phyloP scores from a whole-genome alignment of 2,888 invertebrate genomes.

The Noctua fimbriata region DNA sequence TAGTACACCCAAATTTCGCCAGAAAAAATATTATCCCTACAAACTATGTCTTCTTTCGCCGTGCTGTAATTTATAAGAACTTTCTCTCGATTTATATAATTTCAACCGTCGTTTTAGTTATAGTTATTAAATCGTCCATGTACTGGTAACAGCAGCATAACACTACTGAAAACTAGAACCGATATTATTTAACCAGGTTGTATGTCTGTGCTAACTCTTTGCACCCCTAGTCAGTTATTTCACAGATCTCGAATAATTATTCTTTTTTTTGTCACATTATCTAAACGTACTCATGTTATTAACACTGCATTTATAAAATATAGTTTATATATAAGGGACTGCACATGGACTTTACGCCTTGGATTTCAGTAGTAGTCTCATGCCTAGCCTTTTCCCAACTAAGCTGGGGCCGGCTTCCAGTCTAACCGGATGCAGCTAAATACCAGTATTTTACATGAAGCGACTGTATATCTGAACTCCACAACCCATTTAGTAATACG shows the following conservation, averaged over 20 bases:
- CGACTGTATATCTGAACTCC: too few species aligned
- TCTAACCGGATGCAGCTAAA: background rate
- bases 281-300: constrained; percentile 1
- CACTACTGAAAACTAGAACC: background rate
- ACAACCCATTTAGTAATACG: too few species aligned
- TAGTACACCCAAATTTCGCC: background rate
- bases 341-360: background rate
- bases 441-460: too few species aligned
- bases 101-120: background rate
- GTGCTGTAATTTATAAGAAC: background rate
- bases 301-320: constrained; percentile 3
- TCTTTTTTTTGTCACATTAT: constrained; percentile 7
- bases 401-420: background rate
- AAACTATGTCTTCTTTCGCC: background rate
- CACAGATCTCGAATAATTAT: constrained; percentile 25
- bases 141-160: background rate
- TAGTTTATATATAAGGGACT: constrained; percentile 1
- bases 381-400: background rate
- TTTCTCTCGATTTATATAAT: background rate
- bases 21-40: background rate
- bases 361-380: background rate
- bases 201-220: constrained; percentile 22
- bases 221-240: constrained; percentile 46
- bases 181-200: background rate
- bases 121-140: background rate